Percentiles rank a stretch among this genome's conserved stretches.
phyloP scores from a whole-genome alignment of 2,888 invertebrate genomes.

The Meandrusa payeni region DNA sequence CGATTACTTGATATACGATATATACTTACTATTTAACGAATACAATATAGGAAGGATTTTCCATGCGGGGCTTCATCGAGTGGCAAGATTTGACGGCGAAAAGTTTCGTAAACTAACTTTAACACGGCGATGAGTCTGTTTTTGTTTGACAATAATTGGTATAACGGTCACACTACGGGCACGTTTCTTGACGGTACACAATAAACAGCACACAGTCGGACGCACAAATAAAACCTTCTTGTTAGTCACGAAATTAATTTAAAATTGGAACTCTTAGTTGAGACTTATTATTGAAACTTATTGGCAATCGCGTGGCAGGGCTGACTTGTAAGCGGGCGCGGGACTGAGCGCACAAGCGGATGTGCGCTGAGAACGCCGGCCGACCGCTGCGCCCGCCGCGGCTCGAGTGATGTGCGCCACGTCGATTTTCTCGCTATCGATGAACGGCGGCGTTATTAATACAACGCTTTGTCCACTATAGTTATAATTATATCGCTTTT shows the following conservation, averaged over 20 bases:
- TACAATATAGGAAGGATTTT: slow-evolving; percentile 41
- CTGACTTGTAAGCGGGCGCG: slow-evolving; percentile 54
- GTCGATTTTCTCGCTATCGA: slow-evolving; percentile 47
- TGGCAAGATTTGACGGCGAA: slow-evolving; percentile 17
- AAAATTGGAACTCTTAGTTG: slow-evolving; percentile 23
- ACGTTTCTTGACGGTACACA: slow-evolving; percentile 26
- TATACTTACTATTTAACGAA: slow-evolving; percentile 45
- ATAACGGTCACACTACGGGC: slow-evolving; percentile 34
- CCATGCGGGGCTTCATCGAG: slow-evolving; percentile 49
- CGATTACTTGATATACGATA: slow-evolving; percentile 38
- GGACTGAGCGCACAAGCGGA: slow-evolving; percentile 72
- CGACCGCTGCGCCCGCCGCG: slow-evolving; percentile 56
- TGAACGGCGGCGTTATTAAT: slow-evolving; percentile 9
- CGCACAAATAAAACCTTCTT: slow-evolving; percentile 27
- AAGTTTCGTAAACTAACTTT: slow-evolving; percentile 35
- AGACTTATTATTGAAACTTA: too few relatives aligned
- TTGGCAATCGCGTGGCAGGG: slow-evolving; percentile 38
- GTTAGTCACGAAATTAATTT: slow-evolving; percentile 23
- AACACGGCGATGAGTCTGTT: slow-evolving; percentile 18
- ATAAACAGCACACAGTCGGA: slow-evolving; percentile 6
- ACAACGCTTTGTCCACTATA: too few relatives aligned
- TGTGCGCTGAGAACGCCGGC: slow-evolving; percentile 67
- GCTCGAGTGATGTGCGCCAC: slow-evolving; percentile 30
- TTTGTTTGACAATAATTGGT: slow-evolving; percentile 39
- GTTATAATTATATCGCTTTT: too few relatives aligned